These are phyloP conservation scores for Lasioglossum albipes DNA, from an alignment of 1,140 invertebrate species.

Conservation along the genomic window DNA sequence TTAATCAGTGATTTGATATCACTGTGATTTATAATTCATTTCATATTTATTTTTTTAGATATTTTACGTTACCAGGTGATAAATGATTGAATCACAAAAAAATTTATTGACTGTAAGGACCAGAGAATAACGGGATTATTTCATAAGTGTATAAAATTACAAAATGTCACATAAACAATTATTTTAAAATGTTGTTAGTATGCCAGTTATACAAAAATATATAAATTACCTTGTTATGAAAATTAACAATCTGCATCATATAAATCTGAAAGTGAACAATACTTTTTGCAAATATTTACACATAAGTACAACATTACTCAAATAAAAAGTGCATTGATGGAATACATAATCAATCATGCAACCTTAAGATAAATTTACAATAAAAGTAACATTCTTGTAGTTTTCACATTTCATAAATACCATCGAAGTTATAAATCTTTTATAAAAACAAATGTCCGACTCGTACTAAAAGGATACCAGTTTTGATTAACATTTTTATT, in stretches of 20 bases:
- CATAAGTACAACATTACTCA: conserved; percentile 42
- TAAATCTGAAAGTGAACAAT: conserved; percentile 51
- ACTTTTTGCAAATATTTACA: conserved; percentile 51
- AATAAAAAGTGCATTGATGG: conserved; percentile 8
- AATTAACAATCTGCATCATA: conserved; percentile 41
- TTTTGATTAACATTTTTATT: neutral
- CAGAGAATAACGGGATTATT: conserved; percentile 38
- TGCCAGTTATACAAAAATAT: conserved; percentile 28
- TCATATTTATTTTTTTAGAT: conserved; percentile 50
- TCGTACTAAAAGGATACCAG: conserved; percentile 10
- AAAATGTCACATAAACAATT: conserved; percentile 37
- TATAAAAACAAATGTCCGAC: conserved; percentile 23
- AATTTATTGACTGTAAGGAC: conserved; percentile 32
- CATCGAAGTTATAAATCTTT: conserved; percentile 33
- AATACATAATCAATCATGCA: conserved; percentile 40
- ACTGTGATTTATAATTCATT: conserved; percentile 50
- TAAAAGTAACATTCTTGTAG: conserved; percentile 16
- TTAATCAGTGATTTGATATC: neutral
- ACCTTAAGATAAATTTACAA: conserved; percentile 32
- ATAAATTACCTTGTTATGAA: conserved; percentile 32
- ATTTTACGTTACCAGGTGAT: conserved; percentile 40
- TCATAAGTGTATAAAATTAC: conserved; percentile 35
- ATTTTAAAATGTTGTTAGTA: conserved; percentile 43
- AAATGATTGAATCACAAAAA: conserved; percentile 23
- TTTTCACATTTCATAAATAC: conserved; percentile 2